A percentile compares a stretch with the other conserved stretches of the same genome.
Conservation (phyloP, 2,113 vertebrate genomes). For the Oreochromis aureus region DNA sequence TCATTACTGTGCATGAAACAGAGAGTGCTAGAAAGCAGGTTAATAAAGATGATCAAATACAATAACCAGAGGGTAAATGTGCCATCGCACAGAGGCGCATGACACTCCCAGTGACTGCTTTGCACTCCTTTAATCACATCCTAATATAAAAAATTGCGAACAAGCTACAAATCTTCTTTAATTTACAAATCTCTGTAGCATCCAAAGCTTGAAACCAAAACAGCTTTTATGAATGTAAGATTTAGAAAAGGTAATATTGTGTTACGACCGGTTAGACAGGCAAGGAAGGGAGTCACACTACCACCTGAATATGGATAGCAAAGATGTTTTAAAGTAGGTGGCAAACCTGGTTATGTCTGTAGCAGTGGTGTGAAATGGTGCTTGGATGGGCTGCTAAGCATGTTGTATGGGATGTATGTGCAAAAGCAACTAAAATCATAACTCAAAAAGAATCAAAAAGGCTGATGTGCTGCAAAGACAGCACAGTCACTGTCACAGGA, state of each 20-base stretch:
- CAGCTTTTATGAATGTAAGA: not conserved
- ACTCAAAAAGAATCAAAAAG: no score
- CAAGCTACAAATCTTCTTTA: not conserved
- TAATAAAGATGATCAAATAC: not conserved
- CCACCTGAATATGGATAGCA: not conserved
- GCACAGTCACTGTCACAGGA: not conserved
- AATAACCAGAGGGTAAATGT: not conserved
- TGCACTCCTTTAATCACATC: not conserved
- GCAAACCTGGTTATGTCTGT: not conserved
- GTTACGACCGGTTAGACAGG: not conserved
- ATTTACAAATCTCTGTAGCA: not conserved
- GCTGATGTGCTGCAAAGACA: not conserved
- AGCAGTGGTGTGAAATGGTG: not conserved
- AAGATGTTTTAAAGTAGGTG: not conserved
- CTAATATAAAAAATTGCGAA: not conserved
- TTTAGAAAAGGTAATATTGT: not conserved
- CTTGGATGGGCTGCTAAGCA: not conserved
- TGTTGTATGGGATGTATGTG: not conserved
- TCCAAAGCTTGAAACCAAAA: not conserved
- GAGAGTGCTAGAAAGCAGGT: not conserved
- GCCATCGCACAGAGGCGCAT: fast-evolving
- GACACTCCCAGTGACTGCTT: not conserved
- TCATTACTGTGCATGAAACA: not conserved
- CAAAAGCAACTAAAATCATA: not conserved
- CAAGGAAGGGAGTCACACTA: not conserved